Evolutionary conservation across 2,888 invertebrate species (phyloP).

Genomic region (Hoplodrina ambigua): DNA sequence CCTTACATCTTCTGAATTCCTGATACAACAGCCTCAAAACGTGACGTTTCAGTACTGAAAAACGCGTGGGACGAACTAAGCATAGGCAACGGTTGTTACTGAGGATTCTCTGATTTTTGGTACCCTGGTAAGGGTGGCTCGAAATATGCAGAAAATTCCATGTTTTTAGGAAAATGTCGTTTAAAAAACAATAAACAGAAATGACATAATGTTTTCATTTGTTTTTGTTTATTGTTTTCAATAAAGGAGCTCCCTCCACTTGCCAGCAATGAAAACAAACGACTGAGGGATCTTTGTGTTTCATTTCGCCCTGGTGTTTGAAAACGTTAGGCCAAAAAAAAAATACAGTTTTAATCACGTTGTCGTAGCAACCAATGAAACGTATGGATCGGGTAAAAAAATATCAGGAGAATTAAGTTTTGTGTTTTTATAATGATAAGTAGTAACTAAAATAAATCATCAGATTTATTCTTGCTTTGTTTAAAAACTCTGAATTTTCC

Average conservation of each 20-base stretch:
- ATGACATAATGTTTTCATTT: conserved; percentile 54
- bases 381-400: background rate
- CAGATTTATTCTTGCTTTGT: too few species aligned
- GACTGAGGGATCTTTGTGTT: conserved; percentile 22
- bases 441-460: too few species aligned
- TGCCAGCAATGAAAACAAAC: conserved; percentile 13
- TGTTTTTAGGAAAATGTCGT: conserved; percentile 80
- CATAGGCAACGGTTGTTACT: conserved; percentile 13
- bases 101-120: conserved; percentile 64
- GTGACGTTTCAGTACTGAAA: conserved; percentile 66
- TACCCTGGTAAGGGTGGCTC: conserved; percentile 74
- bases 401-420: too few species aligned
- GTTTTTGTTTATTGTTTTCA: conserved; percentile 20
- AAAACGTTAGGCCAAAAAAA: conserved; percentile 43
- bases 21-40: conserved; percentile 72
- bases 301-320: conserved; percentile 62
- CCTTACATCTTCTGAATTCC: conserved; percentile 63
- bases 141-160: conserved; percentile 88
- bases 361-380: background rate
- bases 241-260: conserved; percentile 8
- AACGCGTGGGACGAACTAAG: conserved; percentile 26
- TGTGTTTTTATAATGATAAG: too few species aligned
- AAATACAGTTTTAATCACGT: conserved; percentile 24
- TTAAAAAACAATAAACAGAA: conserved; percentile 64
- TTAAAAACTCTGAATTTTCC: background rate